Evolutionary conservation across 2,797 vertebrate species (phyloP).

Genomic region (Danio aesculapii): DNA sequence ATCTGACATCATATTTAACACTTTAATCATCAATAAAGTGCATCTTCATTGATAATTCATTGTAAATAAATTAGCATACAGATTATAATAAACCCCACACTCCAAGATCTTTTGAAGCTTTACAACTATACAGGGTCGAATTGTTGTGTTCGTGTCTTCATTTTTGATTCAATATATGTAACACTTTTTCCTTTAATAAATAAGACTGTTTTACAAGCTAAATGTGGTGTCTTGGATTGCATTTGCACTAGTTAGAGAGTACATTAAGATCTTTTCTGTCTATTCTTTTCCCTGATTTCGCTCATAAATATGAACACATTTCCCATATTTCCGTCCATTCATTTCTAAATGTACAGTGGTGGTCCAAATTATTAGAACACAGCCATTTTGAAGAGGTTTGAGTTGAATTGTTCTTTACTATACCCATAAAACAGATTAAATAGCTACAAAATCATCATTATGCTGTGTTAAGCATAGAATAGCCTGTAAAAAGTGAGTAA

Average conservation of each 20-base stretch:
- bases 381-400: too few relatives aligned
- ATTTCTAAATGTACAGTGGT: background rate
- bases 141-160: constrained; percentile 61
- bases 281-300: constrained; percentile 20
- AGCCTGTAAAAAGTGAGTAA: too few relatives aligned
- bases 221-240: constrained; percentile 67
- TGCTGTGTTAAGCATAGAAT: too few relatives aligned
- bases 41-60: background rate
- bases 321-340: background rate
- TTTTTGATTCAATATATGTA: constrained; percentile 65
- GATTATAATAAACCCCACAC: constrained; percentile 24
- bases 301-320: constrained; percentile 10
- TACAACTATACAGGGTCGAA: constrained; percentile 42
- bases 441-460: too few relatives aligned
- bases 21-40: background rate
- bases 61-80: constrained; percentile 27
- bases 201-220: constrained; percentile 61
- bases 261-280: constrained; percentile 33
- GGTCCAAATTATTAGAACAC: too few relatives aligned
- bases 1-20: background rate
- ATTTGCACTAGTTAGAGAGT: constrained; percentile 14
- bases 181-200: constrained; percentile 74
- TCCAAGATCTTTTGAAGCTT: constrained; percentile 42
- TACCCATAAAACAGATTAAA: too few relatives aligned
- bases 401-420: too few relatives aligned